Percentiles rank a stretch among this genome's conserved stretches.
These are phyloP conservation scores for Enteromius radiatus DNA, from an alignment of 2,797 vertebrate species.

Conservation along the genomic window DNA sequence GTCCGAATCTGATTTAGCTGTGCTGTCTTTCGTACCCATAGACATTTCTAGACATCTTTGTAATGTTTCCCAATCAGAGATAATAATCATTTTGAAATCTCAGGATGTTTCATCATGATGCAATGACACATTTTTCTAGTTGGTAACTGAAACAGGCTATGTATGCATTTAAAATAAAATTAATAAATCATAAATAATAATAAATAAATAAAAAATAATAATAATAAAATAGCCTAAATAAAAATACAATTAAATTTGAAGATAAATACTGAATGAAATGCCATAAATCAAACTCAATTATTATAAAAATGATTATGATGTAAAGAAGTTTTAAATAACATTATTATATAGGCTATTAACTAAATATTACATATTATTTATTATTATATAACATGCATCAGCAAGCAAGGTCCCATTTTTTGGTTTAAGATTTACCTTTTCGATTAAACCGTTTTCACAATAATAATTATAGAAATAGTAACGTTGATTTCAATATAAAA, in stretches of 20 bases:
- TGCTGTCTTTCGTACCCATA: not conserved
- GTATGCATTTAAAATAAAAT: not conserved
- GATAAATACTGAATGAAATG: not conserved
- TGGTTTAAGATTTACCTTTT: not conserved
- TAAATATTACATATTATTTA: not conserved
- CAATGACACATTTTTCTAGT: not conserved
- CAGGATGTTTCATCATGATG: constrained; percentile 28
- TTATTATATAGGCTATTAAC: not conserved
- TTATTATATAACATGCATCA: not conserved
- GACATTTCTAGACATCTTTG: constrained; percentile 7
- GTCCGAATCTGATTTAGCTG: constrained; percentile 33
- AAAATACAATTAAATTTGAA: no score
- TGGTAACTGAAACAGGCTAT: not conserved
- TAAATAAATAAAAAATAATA: no score
- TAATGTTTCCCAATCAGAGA: constrained; percentile 20
- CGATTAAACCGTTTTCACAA: not conserved
- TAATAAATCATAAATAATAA: not conserved
- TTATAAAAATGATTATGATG: not conserved
- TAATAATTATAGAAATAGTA: not conserved
- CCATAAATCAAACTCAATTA: not conserved
- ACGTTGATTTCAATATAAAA: not conserved
- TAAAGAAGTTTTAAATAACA: not conserved
- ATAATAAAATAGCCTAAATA: no score
- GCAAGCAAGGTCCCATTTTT: not conserved
- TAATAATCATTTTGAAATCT: constrained; percentile 28